Conservation (phyloP, 2,888 invertebrate genomes). For the Melangyna quadrimaculata region DNA sequence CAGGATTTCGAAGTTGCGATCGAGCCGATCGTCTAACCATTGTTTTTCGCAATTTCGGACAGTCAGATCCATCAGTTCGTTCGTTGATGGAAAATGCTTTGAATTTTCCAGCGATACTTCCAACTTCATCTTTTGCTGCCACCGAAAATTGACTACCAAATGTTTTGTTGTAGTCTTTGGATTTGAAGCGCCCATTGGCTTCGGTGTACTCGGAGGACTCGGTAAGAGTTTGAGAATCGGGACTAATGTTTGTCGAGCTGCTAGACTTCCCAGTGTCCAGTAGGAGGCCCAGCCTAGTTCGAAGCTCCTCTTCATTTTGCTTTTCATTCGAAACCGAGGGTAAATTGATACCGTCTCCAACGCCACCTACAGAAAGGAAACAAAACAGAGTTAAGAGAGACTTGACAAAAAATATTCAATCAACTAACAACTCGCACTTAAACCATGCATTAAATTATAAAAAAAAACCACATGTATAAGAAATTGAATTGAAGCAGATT, state of each 20-base stretch:
- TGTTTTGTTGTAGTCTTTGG: constrained; percentile 58
- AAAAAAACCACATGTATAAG: background rate
- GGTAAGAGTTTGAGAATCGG: constrained; percentile 77
- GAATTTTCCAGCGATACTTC: constrained; percentile 78
- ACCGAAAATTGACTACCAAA: constrained; percentile 78
- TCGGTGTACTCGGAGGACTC: constrained; percentile 71
- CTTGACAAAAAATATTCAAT: background rate
- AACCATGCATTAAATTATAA: constrained; percentile 6
- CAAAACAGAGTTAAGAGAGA: background rate
- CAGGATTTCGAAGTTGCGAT: constrained; percentile 82
- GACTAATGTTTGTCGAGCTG: constrained; percentile 77
- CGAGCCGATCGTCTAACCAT: constrained; percentile 90
- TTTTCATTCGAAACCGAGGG: constrained; percentile 75
- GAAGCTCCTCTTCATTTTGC: constrained; percentile 79
- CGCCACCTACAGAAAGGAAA: constrained; percentile 36
- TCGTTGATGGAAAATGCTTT: constrained; percentile 75
- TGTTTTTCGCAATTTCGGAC: constrained; percentile 89
- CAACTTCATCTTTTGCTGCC: constrained; percentile 77
- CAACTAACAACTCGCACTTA: background rate
- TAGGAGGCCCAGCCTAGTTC: constrained; percentile 78
- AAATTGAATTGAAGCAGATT: background rate
- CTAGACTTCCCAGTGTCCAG: constrained; percentile 76
- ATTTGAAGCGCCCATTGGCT: constrained; percentile 65
- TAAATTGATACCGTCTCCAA: constrained; percentile 69
- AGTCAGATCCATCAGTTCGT: constrained; percentile 55